These are phyloP conservation scores for Puma concolor DNA, from an alignment of 2,113 vertebrate genomes.

Conservation along the genomic window DNA sequence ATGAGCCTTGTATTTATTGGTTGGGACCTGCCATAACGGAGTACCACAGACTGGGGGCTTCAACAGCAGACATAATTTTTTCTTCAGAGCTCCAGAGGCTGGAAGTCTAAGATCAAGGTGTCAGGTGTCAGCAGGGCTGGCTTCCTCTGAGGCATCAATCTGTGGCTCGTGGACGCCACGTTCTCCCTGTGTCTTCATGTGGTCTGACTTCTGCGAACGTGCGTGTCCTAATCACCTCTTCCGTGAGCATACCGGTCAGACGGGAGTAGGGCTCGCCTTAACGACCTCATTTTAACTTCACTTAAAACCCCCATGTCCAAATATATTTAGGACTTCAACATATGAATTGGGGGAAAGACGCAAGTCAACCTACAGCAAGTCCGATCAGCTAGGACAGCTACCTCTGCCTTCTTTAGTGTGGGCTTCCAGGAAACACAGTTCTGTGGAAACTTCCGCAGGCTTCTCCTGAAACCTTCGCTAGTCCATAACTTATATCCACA, in stretches of 20 bases:
- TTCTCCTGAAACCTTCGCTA: not conserved
- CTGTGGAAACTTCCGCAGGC: fast-evolving
- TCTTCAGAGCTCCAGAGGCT: not conserved
- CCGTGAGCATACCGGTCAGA: not conserved
- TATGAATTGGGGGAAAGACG: too few species aligned
- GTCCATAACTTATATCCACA: not conserved
- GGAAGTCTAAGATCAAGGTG: not conserved
- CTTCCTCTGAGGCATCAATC: not conserved
- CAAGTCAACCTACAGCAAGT: fast-evolving
- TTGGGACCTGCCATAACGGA: not conserved
- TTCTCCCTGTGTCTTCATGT: fast-evolving
- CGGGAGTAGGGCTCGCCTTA: fast-evolving
- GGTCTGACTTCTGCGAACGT: fast-evolving
- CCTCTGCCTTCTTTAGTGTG: not conserved
- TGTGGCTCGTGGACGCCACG: fast-evolving
- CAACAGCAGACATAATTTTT: not conserved
- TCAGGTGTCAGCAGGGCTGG: fast-evolving
- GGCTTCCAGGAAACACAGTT: not conserved
- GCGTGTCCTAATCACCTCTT: not conserved
- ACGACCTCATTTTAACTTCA: not conserved
- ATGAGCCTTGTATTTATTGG: fast-evolving
- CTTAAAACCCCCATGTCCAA: not conserved
- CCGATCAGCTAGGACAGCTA: fast-evolving
- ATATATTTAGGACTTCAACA: not conserved
- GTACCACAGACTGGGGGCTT: not conserved